Evolutionary conservation across 1,140 invertebrate genomes (phyloP), one percentile per base, ranked within the genome.

Genomic region (Pteromalus puparum): DNA sequence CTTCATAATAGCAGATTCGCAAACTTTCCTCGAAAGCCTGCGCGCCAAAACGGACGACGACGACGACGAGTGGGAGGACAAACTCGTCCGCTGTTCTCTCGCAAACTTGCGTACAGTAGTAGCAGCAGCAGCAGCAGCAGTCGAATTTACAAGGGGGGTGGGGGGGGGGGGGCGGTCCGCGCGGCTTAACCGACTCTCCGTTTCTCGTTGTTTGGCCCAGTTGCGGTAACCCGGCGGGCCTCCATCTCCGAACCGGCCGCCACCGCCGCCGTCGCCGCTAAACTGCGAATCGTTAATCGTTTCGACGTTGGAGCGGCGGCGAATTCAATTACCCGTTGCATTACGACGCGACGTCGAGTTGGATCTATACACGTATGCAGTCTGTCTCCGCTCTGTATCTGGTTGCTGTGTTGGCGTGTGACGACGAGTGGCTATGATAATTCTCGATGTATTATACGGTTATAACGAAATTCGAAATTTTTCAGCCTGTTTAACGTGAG

Each of bases 211-310:
- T 80, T 84, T 84, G 68, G 83, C 83, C 83, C 68, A 80, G 76
- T 83, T 83, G 82, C 30, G 38, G 38, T 46, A 82, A 74, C 81
- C 38, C 67, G 42, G 46, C 48, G 12, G 24, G 24, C 28, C 73
- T 76, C 46, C 15, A n/a, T 48, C 76, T 46, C 74, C 15, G 26
- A 18, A 38, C n/a, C 28, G 75, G 26, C 30, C 28, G 21, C n/a
- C 21, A 26, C 76, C 46, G 3, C 46, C 42, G 75, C 24, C 30
- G 30, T 18, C 74, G 48, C 76, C 46, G 3, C 46, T 61, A 76
- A 82, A 82, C 72, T 73, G 77, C 70, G 26, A 84, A 84, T 74
- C 76, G 68, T 74, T 80, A 84, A 79, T 84, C 83, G 70, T 68
- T 81, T 74, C 76, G 67, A 78, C 75, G 42, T 68, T 9, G 9